Conservation (phyloP, 2,888 invertebrate genomes). For the Alcis repandata region DNA sequence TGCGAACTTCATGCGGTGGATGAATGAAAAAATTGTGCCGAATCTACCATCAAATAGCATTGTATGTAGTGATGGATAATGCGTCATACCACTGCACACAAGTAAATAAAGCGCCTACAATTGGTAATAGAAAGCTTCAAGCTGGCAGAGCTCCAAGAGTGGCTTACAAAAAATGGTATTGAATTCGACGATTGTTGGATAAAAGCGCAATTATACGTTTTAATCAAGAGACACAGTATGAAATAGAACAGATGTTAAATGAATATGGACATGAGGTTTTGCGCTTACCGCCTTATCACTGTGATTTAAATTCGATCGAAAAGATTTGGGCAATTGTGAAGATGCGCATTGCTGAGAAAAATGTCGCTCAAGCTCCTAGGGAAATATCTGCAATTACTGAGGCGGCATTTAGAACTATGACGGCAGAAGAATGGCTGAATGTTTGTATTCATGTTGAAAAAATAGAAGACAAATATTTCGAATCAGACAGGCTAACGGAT, state of each 20-base stretch:
- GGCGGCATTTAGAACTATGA: slow-evolving; percentile 32
- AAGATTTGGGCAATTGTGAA: slow-evolving; percentile 35
- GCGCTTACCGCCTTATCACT: slow-evolving; percentile 25
- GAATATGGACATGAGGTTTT: slow-evolving; percentile 34
- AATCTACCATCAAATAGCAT: no score
- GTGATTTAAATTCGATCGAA: slow-evolving; percentile 34
- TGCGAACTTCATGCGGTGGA: no score
- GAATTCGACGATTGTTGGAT: slow-evolving; percentile 30
- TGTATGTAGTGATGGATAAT: no score
- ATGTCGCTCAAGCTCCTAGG: slow-evolving; percentile 35
- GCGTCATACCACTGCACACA: no score
- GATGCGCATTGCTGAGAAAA: slow-evolving; percentile 35
- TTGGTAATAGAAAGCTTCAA: slow-evolving; percentile 19
- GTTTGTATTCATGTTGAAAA: slow-evolving; percentile 30
- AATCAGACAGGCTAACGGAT: slow-evolving; percentile 30
- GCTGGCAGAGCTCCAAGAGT: slow-evolving; percentile 29
- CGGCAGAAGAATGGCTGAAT: slow-evolving; percentile 37
- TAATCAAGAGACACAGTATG: slow-evolving; percentile 29
- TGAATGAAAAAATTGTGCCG: no score
- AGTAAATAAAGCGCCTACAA: slow-evolving; percentile 22
- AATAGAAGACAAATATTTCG: slow-evolving; percentile 33
- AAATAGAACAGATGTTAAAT: slow-evolving; percentile 29
- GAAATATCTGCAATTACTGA: slow-evolving; percentile 32
- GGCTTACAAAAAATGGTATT: slow-evolving; percentile 26
- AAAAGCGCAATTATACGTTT: slow-evolving; percentile 24